A percentile compares a stretch with the other conserved stretches of the same genome.
phyloP scores from a whole-genome alignment of 30 jellyfish, hydroid and myxozoan genomes.

The Hydra vulgaris region DNA sequence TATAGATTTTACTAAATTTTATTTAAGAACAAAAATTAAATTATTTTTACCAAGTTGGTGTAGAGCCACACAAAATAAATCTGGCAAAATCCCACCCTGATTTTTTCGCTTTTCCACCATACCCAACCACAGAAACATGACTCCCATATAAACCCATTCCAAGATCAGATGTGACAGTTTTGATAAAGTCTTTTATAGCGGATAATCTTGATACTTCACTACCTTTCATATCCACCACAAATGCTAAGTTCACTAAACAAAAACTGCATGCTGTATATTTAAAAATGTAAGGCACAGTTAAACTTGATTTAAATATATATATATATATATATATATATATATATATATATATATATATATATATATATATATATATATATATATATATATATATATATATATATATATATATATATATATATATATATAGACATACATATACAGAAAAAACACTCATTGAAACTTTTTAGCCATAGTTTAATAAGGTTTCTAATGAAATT shows the following conservation, averaged over 20 bases:
- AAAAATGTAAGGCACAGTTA: too few species aligned
- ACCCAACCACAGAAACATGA: constrained; percentile 30
- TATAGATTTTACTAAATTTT: background rate
- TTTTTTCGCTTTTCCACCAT: constrained; percentile 25
- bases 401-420: too few species aligned
- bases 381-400: too few species aligned
- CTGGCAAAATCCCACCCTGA: constrained; percentile 25
- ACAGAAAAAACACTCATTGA: too few species aligned
- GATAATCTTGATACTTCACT: constrained; percentile 6
- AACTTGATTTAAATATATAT: too few species aligned
- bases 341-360: too few species aligned
- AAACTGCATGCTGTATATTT: background rate
- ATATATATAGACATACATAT: too few species aligned
- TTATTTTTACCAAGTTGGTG: background rate
- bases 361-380: too few species aligned
- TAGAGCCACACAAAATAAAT: background rate
- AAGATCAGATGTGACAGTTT: constrained; percentile 10
- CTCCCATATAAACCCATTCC: constrained; percentile 20
- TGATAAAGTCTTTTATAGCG: constrained; percentile 8
- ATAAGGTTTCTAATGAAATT: too few species aligned
- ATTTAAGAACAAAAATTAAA: background rate
- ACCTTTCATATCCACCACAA: constrained; percentile 31
- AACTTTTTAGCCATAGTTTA: too few species aligned
- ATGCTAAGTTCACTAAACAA: constrained; percentile 25
- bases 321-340: too few species aligned